phyloP scores from a whole-genome alignment of 1,140 invertebrate species.

The Drosophila punjabiensis region DNA sequence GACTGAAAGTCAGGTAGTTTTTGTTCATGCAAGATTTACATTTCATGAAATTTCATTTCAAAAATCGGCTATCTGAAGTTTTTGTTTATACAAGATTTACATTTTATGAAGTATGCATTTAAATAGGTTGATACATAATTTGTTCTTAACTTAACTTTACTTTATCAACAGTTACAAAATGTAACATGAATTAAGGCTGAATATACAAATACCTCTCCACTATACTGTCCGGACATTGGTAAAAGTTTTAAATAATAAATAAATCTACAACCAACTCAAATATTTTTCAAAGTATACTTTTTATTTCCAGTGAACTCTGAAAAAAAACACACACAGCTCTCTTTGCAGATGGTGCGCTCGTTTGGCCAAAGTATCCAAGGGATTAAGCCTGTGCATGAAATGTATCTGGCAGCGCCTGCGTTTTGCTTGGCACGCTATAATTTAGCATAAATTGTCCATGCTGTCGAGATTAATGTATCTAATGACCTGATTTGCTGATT shows the following conservation, averaged over 20 bases:
- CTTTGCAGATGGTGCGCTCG: constrained; percentile 47
- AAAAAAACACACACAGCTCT: constrained; percentile 17
- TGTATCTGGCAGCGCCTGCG: constrained; percentile 52
- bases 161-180: too few relatives aligned
- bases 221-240: too few relatives aligned
- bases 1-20: background rate
- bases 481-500: constrained; percentile 84
- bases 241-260: too few relatives aligned
- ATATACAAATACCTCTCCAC: too few relatives aligned
- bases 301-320: constrained; percentile 9
- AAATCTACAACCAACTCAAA: background rate
- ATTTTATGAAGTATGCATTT: too few relatives aligned
- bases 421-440: constrained; percentile 70
- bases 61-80: too few relatives aligned
- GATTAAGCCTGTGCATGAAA: constrained; percentile 59
- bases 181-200: too few relatives aligned
- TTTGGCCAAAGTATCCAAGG: constrained; percentile 59
- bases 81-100: background rate
- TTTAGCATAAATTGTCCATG: constrained; percentile 82
- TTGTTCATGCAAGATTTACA: too few relatives aligned
- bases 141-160: too few relatives aligned
- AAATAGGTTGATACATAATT: too few relatives aligned
- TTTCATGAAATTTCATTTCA: too few relatives aligned
- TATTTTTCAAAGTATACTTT: background rate
- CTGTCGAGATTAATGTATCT: constrained; percentile 83